phyloP scores from a whole-genome alignment of 1,140 invertebrate species.

The Drosophila kanapiae region DNA sequence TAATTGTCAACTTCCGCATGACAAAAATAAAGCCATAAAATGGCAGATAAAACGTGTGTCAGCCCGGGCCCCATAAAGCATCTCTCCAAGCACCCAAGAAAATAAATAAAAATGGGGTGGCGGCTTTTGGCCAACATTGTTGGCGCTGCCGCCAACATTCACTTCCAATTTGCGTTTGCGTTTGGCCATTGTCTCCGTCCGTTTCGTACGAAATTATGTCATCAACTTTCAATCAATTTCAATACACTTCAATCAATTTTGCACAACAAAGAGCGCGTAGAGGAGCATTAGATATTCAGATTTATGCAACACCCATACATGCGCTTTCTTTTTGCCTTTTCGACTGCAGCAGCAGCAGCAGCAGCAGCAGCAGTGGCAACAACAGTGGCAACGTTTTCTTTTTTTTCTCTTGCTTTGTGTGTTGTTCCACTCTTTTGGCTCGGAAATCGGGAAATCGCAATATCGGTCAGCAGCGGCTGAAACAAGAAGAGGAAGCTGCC shows the following conservation, averaged over 20 bases:
- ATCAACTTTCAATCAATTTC: slow-evolving; percentile 77
- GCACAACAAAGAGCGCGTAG: slow-evolving; percentile 58
- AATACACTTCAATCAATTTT: slow-evolving; percentile 77
- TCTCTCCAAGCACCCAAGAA: slow-evolving; percentile 26
- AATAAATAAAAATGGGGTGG: background rate
- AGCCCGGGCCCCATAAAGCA: slow-evolving; percentile 42
- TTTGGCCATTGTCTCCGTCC: slow-evolving; percentile 42
- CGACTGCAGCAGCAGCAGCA: background rate
- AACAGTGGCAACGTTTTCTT: background rate
- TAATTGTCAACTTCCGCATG: slow-evolving; percentile 51
- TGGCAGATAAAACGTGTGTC: slow-evolving; percentile 33
- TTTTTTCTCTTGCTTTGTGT: background rate
- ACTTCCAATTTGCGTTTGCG: slow-evolving; percentile 65
- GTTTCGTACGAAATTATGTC: slow-evolving; percentile 67
- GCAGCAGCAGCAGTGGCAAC: background rate
- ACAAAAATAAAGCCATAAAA: slow-evolving; percentile 40
- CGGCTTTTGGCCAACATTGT: slow-evolving; percentile 22
- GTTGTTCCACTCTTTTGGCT: slow-evolving; percentile 5
- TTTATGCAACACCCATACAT: slow-evolving; percentile 63
- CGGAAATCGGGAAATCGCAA: slow-evolving; percentile 26
- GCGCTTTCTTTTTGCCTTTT: slow-evolving; percentile 64
- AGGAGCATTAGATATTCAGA: slow-evolving; percentile 70
- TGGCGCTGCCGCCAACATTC: slow-evolving; percentile 49
- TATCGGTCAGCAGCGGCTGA: slow-evolving; percentile 45
- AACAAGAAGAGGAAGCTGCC: slow-evolving; percentile 42